Conservation (phyloP, 2,888 invertebrate species). For the Pseudeuparius sepicola region DNA sequence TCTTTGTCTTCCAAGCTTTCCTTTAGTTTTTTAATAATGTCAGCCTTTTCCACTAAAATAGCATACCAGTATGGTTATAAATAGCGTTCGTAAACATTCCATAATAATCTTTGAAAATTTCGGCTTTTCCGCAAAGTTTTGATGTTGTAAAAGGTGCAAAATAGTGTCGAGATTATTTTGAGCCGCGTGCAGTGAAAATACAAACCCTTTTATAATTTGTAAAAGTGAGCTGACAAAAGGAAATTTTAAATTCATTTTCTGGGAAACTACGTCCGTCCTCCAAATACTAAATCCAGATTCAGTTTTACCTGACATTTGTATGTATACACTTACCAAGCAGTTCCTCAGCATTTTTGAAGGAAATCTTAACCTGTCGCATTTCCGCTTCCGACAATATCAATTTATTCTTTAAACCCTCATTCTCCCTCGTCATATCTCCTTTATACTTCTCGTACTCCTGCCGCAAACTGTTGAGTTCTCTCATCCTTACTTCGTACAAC, state of each 20-base stretch:
- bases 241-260: too few relatives aligned
- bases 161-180: too few relatives aligned
- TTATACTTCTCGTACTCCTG: slow-evolving; percentile 27
- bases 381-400: slow-evolving; percentile 28
- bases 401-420: slow-evolving; percentile 26
- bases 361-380: slow-evolving; percentile 27
- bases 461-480: slow-evolving; percentile 30
- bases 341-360: slow-evolving; percentile 27
- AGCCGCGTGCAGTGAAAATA: too few relatives aligned
- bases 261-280: too few relatives aligned
- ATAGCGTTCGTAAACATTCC: too few relatives aligned
- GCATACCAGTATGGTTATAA: slow-evolving; percentile 1
- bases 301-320: too few relatives aligned
- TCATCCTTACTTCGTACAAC: slow-evolving; percentile 37
- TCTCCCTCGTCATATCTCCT: slow-evolving; percentile 24
- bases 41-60: slow-evolving; percentile 26
- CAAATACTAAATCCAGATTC: too few relatives aligned
- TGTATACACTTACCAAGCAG: slow-evolving; percentile 24
- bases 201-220: too few relatives aligned
- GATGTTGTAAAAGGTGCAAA: too few relatives aligned
- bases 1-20: slow-evolving; percentile 21
- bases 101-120: too few relatives aligned
- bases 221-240: too few relatives aligned
- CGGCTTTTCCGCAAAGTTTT: too few relatives aligned
- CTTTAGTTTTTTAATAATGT: slow-evolving; percentile 23